Conservation (phyloP, 1,140 invertebrate species). For the Cardiocondyla obscurior region DNA sequence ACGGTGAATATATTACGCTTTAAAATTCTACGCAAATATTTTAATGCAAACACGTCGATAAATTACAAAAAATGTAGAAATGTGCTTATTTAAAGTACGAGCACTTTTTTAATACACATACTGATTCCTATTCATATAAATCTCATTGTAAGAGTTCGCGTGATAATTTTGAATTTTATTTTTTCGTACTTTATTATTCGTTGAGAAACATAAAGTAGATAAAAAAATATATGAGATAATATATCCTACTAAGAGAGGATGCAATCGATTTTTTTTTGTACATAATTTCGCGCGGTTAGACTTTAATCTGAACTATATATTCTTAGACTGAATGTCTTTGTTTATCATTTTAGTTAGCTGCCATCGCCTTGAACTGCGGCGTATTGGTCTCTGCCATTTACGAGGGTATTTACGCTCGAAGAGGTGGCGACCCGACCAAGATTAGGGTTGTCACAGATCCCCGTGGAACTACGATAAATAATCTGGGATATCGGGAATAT, state of each 20-base stretch:
- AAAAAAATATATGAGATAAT: background rate
- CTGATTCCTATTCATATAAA: no score
- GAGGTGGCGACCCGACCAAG: slow-evolving; percentile 91
- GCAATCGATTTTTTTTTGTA: background rate
- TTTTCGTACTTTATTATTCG: background rate
- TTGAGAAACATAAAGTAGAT: background rate
- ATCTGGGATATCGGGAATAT: slow-evolving; percentile 92
- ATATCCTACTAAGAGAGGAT: background rate
- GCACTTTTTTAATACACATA: no score
- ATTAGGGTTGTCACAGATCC: slow-evolving; percentile 84
- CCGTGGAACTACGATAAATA: slow-evolving; percentile 90
- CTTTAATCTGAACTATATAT: background rate
- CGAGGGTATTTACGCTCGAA: slow-evolving; percentile 88
- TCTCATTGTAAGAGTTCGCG: no score
- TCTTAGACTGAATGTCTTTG: background rate
- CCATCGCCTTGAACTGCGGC: slow-evolving; percentile 89
- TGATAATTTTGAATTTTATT: no score
- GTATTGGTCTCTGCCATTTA: slow-evolving; percentile 91
- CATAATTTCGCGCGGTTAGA: background rate
- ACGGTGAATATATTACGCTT: background rate
- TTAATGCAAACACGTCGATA: background rate
- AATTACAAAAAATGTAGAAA: background rate
- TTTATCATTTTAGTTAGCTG: slow-evolving; percentile 87
- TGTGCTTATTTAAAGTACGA: background rate
- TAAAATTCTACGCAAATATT: no score